phyloP scores from a whole-genome alignment of 2,797 vertebrate genomes.

The Eulemur mongoz region DNA sequence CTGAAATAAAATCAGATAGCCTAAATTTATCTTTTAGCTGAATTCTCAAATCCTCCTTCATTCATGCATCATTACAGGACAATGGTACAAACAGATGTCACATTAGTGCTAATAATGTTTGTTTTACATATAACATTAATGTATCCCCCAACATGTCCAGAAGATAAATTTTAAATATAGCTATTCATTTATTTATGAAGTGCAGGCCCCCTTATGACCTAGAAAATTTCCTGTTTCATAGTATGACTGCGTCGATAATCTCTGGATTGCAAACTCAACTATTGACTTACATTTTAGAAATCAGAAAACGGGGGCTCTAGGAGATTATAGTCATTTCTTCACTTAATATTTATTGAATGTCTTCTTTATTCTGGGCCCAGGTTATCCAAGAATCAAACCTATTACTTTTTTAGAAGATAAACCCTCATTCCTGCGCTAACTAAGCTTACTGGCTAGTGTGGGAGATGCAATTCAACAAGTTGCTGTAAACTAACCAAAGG shows the following conservation, averaged over 20 bases:
- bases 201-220: not conserved
- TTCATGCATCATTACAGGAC: not conserved
- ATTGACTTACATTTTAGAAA: not conserved
- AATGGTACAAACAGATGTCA: not conserved
- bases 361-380: not conserved
- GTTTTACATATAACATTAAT: not conserved
- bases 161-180: constrained; percentile 41
- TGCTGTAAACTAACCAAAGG: not conserved
- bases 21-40: not conserved
- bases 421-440: not conserved
- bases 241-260: not conserved
- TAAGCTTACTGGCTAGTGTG: not conserved
- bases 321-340: not conserved
- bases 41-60: not conserved
- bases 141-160: not conserved
- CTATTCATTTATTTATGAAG: constrained; percentile 36
- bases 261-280: not conserved
- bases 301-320: not conserved
- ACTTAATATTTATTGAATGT: not conserved
- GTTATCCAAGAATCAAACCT: not conserved
- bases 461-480: not conserved
- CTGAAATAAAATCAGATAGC: constrained; percentile 1
- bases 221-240: not conserved
- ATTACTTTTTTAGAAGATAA: not conserved
- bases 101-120: not conserved